These are phyloP conservation scores for Peromyscus californicus DNA, from an alignment of 2,113 vertebrate genomes.

Conservation along the genomic window DNA sequence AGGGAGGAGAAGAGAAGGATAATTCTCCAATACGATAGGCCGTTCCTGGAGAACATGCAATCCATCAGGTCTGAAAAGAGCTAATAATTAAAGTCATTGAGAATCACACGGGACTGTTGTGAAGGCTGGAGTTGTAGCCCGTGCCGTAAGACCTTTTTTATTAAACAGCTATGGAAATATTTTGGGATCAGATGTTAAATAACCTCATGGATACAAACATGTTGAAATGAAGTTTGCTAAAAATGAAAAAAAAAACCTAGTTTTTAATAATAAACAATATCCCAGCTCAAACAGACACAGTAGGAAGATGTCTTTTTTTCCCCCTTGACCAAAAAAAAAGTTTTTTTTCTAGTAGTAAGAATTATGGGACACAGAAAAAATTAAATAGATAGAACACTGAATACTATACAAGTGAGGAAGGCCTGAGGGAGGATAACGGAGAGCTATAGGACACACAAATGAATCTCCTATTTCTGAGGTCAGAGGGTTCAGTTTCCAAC, in stretches of 20 bases:
- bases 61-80: constrained; percentile 61
- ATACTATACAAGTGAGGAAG: neutral
- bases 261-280: constrained; percentile 78
- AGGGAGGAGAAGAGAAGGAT: constrained; percentile 53
- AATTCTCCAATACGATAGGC: constrained; percentile 45
- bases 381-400: neutral
- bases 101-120: constrained; percentile 71
- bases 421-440: neutral
- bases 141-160: constrained; percentile 80
- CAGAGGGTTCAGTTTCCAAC: neutral
- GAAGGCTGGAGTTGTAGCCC: constrained; percentile 47
- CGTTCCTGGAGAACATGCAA: constrained; percentile 55
- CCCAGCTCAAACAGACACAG: constrained; percentile 50
- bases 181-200: constrained; percentile 77
- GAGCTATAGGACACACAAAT: neutral
- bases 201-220: constrained; percentile 75
- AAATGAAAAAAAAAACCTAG: constrained; percentile 29
- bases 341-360: neutral
- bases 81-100: constrained; percentile 79
- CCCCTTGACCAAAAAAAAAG: neutral
- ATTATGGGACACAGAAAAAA: neutral
- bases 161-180: constrained; percentile 80
- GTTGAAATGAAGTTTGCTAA: constrained; percentile 64
- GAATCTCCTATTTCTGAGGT: neutral
- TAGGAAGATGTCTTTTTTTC: constrained; percentile 54